These are phyloP conservation scores for Parnassius glacialis DNA, from an alignment of 2,888 invertebrate species.

Conservation along the genomic window DNA sequence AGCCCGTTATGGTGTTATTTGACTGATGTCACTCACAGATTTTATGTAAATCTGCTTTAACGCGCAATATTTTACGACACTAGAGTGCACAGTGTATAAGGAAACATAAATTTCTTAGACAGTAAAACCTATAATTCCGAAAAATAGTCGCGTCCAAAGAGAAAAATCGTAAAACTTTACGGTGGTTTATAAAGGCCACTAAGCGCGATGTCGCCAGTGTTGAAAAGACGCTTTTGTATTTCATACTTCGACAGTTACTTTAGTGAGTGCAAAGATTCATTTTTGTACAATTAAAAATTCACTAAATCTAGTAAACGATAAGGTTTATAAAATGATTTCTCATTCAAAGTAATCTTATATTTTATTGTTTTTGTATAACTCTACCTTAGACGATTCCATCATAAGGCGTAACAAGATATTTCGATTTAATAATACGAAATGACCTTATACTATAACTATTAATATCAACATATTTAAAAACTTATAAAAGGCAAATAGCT, in stretches of 20 bases:
- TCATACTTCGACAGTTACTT: constrained; percentile 45
- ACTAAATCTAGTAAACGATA: no score
- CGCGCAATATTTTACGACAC: constrained; percentile 21
- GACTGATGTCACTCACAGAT: no score
- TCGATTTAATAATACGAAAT: no score
- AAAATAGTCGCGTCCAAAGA: constrained; percentile 46
- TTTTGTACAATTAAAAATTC: neutral
- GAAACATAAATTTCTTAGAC: constrained; percentile 36
- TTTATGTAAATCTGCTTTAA: neutral
- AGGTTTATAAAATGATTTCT: no score
- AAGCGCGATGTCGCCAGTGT: constrained; percentile 35
- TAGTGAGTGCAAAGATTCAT: constrained; percentile 50
- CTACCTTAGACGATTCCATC: no score
- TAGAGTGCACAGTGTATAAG: constrained; percentile 29
- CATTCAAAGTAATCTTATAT: no score
- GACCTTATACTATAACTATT: no score
- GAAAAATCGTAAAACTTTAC: constrained; percentile 60
- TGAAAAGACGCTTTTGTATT: constrained; percentile 50
- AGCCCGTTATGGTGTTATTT: no score
- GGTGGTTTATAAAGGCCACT: constrained; percentile 45
- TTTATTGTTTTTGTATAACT: no score
- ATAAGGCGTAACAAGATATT: no score
- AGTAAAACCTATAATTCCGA: constrained; percentile 44
- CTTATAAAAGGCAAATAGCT: no score
- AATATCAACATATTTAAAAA: no score